Evolutionary conservation across 1,140 invertebrate species (phyloP), one percentile per base, ranked within the genome.

Genomic region (Cotesia typhae): DNA sequence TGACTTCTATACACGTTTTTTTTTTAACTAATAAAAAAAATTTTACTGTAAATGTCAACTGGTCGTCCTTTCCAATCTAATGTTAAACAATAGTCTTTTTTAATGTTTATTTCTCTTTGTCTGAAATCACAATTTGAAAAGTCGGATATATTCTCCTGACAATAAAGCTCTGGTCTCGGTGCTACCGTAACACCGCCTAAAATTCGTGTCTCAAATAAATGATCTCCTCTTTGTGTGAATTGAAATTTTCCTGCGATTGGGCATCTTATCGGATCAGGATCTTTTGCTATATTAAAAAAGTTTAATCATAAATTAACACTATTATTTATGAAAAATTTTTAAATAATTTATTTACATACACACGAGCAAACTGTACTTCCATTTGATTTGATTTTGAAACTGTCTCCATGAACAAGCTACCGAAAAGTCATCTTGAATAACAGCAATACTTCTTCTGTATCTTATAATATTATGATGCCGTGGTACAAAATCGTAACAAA

Each of bases 181-280:
- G 94, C 95, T 47, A 96, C 87, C 0, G 97, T 99, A 0, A 98
- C 95, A 83, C 97, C 97, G 64, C 97, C 95, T 51, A 97, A 87
- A 81, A 98, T 98, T 84, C 96, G 89, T 3, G 96, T 98, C 86
- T 93, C 93, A 83, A 98, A 98, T 20, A 89, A 90, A 55, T 95
- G 92, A 75, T 97, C 95, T 38, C 95, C 95, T 77, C 87, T 90
- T 87, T 99, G 97, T 0, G 91, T 92, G 81, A 99, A 99, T 82
- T 93, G 95, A 79, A 96, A 99, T 87, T 98, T 98, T 6, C 98
- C 97, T 55, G 96, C 97, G 1, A 99, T 92, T 0, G 98, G 97
- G 85, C 97, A 99, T 64, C 95, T 91, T 6, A 99, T 93, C 3
- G 96, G 94, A 0, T 96, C 92, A 0, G 97, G 97, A 87, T 97